Evolutionary conservation across 2,888 invertebrate species (phyloP).

Genomic region (Zhuqinia jingwanae): DNA sequence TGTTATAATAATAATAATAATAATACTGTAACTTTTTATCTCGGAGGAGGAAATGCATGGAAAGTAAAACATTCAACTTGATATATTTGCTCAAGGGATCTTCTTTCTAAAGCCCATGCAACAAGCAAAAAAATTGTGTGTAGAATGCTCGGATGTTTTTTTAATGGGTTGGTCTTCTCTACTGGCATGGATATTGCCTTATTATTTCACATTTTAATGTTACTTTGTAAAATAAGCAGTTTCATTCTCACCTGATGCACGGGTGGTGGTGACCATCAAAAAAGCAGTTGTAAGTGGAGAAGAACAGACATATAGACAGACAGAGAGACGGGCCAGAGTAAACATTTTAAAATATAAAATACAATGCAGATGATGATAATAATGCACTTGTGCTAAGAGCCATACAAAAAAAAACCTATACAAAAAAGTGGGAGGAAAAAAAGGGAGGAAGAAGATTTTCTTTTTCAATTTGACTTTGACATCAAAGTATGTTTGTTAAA

Average conservation of each 20-base stretch:
- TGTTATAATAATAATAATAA: conserved; percentile 35
- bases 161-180: conserved; percentile 53
- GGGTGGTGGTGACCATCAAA: conserved; percentile 46
- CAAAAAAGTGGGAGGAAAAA: conserved; percentile 24
- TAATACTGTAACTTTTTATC: conserved; percentile 12
- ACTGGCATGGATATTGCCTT: too few species aligned
- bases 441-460: conserved; percentile 36
- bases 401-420: too few species aligned
- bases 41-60: conserved; percentile 53
- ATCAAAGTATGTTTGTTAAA: conserved; percentile 4
- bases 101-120: neutral
- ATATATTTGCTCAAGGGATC: conserved; percentile 46
- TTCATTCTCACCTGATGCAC: conserved; percentile 41
- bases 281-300: neutral
- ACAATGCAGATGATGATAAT: neutral
- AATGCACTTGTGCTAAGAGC: too few species aligned
- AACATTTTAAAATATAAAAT: conserved; percentile 25
- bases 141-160: neutral
- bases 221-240: conserved; percentile 23
- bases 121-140: too few species aligned
- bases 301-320: conserved; percentile 1
- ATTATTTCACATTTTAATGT: conserved; percentile 28
- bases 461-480: conserved; percentile 6
- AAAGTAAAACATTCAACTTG: conserved; percentile 30
- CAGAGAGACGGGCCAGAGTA: conserved; percentile 20